These are phyloP conservation scores for Tetramorium alpestre DNA, from an alignment of 1,140 invertebrate species.

Conservation along the genomic window DNA sequence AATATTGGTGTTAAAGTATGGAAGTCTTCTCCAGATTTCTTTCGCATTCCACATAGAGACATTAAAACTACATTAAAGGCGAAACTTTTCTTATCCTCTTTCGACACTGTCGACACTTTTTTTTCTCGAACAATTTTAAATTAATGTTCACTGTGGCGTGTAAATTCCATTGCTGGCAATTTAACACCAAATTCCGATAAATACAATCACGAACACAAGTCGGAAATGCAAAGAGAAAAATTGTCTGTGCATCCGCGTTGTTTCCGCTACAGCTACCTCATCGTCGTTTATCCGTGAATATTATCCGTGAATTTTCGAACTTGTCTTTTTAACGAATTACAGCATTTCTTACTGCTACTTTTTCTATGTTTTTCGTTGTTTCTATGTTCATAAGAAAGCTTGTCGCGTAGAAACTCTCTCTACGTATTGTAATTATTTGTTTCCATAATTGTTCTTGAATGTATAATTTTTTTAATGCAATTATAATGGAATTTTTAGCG, in stretches of 20 bases:
- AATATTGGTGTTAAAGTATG: slow-evolving; percentile 5
- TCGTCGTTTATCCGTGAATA: not conserved
- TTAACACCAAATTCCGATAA: slow-evolving; percentile 66
- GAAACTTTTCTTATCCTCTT: not conserved
- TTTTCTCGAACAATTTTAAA: slow-evolving; percentile 54
- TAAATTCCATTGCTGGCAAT: slow-evolving; percentile 65
- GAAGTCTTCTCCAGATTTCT: not conserved
- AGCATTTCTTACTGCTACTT: not conserved
- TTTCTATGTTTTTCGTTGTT: not conserved
- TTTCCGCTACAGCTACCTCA: not conserved
- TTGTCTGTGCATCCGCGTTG: slow-evolving; percentile 27
- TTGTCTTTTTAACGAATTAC: not conserved
- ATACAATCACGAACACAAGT: slow-evolving; percentile 15
- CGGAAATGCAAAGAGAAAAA: slow-evolving; percentile 33
- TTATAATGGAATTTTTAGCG: not conserved
- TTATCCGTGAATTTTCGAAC: slow-evolving; percentile 2
- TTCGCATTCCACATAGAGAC: slow-evolving; percentile 30
- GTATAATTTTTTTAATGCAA: not conserved
- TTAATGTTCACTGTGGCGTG: slow-evolving; percentile 56
- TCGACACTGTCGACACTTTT: slow-evolving; percentile 1
- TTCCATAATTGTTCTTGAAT: not conserved
- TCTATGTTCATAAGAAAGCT: not conserved
- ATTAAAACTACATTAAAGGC: slow-evolving; percentile 58
- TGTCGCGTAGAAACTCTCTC: not conserved
- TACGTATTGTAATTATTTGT: not conserved